A percentile compares a stretch with the other conserved stretches of the same genome.
Conservation (phyloP, 2,888 invertebrate species). For the Rhagonycha lutea region DNA sequence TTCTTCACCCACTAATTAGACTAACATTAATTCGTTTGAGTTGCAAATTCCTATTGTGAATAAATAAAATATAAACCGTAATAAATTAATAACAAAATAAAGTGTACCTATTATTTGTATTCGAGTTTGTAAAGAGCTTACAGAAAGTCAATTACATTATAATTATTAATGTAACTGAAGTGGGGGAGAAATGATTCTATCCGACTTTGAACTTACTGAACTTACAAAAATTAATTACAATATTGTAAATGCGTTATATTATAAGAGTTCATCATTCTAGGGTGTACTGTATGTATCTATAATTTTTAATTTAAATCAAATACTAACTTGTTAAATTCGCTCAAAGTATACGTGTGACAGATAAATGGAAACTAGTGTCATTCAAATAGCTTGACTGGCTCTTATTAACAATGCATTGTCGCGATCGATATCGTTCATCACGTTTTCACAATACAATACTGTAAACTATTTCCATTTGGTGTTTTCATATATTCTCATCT, state of each 20-base stretch:
- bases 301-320: constrained; percentile 21
- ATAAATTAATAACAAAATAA: neutral
- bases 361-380: constrained; percentile 36
- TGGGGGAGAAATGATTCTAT: too few relatives aligned
- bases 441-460: constrained; percentile 26
- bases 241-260: too few relatives aligned
- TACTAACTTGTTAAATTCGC: constrained; percentile 27
- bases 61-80: neutral
- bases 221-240: too few relatives aligned
- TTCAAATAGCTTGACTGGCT: constrained; percentile 31
- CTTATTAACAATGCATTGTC: constrained; percentile 35
- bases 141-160: too few relatives aligned
- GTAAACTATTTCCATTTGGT: constrained; percentile 24
- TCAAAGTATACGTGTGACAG: constrained; percentile 30
- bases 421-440: constrained; percentile 31
- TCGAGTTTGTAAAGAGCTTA: neutral
- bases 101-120: neutral
- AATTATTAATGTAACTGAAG: too few relatives aligned
- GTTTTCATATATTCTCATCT: constrained; percentile 9
- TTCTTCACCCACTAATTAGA: neutral
- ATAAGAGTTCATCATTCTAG: neutral
- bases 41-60: too few relatives aligned
- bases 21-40: neutral
- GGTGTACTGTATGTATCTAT: neutral
- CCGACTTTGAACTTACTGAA: too few relatives aligned